A percentile compares a stretch with the other conserved stretches of the same genome.
Evolutionary conservation across 1,140 invertebrate genomes (phyloP).

Genomic region (Drosophila sproati): DNA sequence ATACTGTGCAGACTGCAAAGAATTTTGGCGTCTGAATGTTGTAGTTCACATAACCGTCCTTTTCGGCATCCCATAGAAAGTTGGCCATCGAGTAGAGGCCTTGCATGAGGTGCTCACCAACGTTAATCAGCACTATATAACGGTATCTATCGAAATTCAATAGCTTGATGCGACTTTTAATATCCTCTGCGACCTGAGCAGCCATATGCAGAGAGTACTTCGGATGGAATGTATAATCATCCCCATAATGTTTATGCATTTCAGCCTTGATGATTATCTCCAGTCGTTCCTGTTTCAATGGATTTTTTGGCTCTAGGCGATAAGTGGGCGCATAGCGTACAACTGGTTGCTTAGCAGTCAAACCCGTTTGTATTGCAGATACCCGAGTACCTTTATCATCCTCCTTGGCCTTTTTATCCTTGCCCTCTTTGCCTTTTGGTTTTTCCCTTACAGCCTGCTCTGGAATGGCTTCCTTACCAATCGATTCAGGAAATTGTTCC

Average conservation of each 20-base stretch:
- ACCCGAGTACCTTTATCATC: background rate
- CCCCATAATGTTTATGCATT: conserved; percentile 66
- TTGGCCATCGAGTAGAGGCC: conserved; percentile 71
- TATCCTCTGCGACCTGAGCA: conserved; percentile 75
- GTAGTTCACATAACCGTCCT: conserved; percentile 74
- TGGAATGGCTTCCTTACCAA: conserved; percentile 3
- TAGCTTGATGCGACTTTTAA: conserved; percentile 70
- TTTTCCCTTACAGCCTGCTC: conserved; percentile 34
- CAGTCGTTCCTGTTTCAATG: conserved; percentile 73
- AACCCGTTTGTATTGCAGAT: background rate
- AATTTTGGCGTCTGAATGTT: conserved; percentile 84
- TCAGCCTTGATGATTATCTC: conserved; percentile 73
- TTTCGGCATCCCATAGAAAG: conserved; percentile 80
- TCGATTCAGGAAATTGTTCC: conserved; percentile 3
- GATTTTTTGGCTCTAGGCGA: conserved; percentile 81
- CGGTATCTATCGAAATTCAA: conserved; percentile 80
- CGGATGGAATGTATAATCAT: conserved; percentile 69
- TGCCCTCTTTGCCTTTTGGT: conserved; percentile 1
- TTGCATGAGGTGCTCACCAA: conserved; percentile 79
- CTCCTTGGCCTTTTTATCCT: conserved; percentile 25
- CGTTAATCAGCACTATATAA: conserved; percentile 76
- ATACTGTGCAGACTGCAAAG: conserved; percentile 85
- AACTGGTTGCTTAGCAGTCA: background rate
- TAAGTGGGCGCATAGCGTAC: conserved; percentile 79
- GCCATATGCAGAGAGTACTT: conserved; percentile 70